Percentiles rank a stretch among this genome's conserved stretches.
These are phyloP conservation scores for Psittacula echo DNA, from an alignment of 2,797 vertebrate genomes.

Conservation along the genomic window DNA sequence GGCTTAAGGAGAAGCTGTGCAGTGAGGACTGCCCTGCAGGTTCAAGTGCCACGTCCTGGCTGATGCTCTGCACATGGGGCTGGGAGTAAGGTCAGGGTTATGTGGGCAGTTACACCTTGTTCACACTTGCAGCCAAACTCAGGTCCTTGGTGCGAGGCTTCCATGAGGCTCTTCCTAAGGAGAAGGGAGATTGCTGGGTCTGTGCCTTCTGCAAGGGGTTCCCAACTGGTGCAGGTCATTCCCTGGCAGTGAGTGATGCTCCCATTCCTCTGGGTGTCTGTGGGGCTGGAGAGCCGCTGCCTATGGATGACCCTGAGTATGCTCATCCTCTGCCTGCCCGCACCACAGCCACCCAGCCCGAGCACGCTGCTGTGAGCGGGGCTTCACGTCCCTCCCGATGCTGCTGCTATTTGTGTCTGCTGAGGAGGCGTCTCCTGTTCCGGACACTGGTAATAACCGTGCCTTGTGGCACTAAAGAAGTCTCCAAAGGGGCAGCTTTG, in stretches of 20 bases:
- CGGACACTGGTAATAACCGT: not conserved
- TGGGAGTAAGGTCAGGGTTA: not conserved
- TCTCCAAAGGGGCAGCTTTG: not conserved
- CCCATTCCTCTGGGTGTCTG: not conserved
- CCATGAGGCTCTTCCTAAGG: not conserved
- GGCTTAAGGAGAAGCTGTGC: not conserved
- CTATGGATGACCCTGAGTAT: not conserved
- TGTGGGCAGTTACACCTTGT: fast-evolving
- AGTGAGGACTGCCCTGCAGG: not conserved
- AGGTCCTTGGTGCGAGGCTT: not conserved
- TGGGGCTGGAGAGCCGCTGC: not conserved
- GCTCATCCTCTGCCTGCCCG: not conserved
- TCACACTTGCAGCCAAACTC: not conserved
- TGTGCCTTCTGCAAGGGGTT: not conserved
- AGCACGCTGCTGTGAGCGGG: not conserved
- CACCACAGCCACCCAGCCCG: not conserved
- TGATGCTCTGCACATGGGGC: fast-evolving
- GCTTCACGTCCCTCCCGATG: not conserved
- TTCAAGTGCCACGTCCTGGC: not conserved
- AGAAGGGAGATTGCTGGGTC: not conserved
- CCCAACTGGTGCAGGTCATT: fast-evolving
- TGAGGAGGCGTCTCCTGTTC: not conserved
- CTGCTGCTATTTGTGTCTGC: conserved; percentile 10
- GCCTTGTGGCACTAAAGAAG: not conserved
- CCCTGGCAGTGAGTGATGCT: fast-evolving